These are phyloP conservation scores for Vulpes vulpes DNA, from an alignment of 2,113 vertebrate species.

Conservation along the genomic window DNA sequence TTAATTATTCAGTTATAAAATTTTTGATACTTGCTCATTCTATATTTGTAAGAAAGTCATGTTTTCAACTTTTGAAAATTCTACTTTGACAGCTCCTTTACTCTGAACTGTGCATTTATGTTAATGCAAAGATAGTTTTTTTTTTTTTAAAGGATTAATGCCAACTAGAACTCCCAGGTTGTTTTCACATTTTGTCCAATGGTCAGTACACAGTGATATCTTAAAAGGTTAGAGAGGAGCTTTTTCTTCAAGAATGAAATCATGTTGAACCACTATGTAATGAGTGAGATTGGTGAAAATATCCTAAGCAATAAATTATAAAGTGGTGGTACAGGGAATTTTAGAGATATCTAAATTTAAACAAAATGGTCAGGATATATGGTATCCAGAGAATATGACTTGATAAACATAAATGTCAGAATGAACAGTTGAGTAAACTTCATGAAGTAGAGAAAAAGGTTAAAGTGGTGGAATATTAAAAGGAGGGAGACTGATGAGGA, in stretches of 20 bases:
- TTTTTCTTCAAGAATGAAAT: constrained; percentile 30
- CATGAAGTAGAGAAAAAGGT: background rate
- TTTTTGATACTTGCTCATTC: background rate
- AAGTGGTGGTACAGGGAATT: background rate
- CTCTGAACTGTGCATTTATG: background rate
- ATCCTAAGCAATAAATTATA: background rate
- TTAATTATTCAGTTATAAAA: background rate
- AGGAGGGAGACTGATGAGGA: background rate
- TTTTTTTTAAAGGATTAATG: background rate
- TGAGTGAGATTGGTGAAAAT: background rate
- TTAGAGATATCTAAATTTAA: background rate
- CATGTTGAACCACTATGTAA: background rate
- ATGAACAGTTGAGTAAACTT: background rate
- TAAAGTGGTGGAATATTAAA: background rate
- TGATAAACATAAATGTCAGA: background rate
- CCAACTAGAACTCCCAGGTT: background rate
- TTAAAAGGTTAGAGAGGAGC: background rate
- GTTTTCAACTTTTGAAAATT: constrained; percentile 17
- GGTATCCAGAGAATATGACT: background rate
- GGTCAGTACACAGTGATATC: background rate
- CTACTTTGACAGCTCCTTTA: background rate
- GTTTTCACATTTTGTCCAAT: background rate
- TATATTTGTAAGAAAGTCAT: background rate
- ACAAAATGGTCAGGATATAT: background rate
- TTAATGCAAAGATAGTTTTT: background rate